Percentiles rank a stretch among this genome's conserved stretches.
These are phyloP conservation scores for Eupleurogrammus muticus DNA, from an alignment of 2,797 vertebrate genomes.

Conservation along the genomic window DNA sequence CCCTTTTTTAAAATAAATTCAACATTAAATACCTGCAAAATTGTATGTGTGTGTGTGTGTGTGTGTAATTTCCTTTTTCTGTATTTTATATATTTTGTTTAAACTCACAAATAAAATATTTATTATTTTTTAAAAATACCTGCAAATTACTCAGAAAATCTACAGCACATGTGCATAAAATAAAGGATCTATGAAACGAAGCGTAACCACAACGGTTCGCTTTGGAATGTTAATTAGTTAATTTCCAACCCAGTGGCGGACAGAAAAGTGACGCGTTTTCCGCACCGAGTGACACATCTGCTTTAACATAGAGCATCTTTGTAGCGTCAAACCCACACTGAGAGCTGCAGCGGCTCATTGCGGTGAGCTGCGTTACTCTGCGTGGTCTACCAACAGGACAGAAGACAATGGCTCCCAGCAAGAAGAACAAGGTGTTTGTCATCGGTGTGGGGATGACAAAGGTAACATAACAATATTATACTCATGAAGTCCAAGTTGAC, in stretches of 20 bases:
- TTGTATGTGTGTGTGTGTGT: too few species aligned
- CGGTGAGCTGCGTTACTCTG: background rate
- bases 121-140: too few species aligned
- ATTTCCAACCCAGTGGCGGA: background rate
- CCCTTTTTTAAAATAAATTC: too few species aligned
- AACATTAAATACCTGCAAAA: too few species aligned
- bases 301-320: conserved; percentile 29
- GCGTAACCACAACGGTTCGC: background rate
- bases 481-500: too few species aligned
- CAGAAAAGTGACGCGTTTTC: background rate
- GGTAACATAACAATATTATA: conserved; percentile 77
- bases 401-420: conserved; percentile 65
- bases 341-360: background rate
- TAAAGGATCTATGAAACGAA: too few species aligned
- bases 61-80: too few species aligned
- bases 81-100: too few species aligned
- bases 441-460: conserved; percentile 98
- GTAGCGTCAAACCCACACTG: background rate
- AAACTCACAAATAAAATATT: too few species aligned
- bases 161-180: too few species aligned
- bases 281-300: background rate
- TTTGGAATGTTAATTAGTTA: too few species aligned
- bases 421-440: conserved; percentile 88
- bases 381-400: conserved; percentile 7
- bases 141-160: too few species aligned